These are phyloP conservation scores for Parotocinclus haroldoi DNA, from an alignment of 2,797 vertebrate genomes.

Conservation along the genomic window DNA sequence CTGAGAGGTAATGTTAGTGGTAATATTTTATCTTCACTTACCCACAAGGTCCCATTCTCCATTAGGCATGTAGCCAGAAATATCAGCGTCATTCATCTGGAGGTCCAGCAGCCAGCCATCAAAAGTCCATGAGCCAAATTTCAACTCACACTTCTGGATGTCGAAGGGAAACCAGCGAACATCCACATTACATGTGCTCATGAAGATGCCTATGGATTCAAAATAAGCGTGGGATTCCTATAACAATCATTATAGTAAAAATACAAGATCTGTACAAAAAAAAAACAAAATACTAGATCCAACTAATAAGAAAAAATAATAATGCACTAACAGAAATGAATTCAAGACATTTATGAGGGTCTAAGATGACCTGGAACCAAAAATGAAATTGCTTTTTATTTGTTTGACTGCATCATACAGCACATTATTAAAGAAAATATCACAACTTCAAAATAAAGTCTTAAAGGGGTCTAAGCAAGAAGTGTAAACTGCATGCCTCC, in stretches of 20 bases:
- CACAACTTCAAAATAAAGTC: too few species aligned
- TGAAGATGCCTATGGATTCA: conserved; percentile 70
- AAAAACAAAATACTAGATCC: too few species aligned
- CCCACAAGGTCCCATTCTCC: conserved; percentile 79
- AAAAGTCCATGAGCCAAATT: conserved; percentile 80
- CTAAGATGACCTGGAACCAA: too few species aligned
- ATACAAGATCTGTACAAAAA: too few species aligned
- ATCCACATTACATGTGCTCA: conserved; percentile 79
- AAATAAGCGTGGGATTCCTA: not conserved
- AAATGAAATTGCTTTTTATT: too few species aligned
- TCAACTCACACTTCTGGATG: conserved; percentile 76
- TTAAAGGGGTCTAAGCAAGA: too few species aligned
- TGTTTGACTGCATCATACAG: too few species aligned
- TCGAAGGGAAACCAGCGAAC: conserved; percentile 82
- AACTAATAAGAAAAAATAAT: too few species aligned
- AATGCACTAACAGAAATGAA: too few species aligned
- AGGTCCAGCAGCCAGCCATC: conserved; percentile 79
- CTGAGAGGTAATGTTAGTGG: not conserved
- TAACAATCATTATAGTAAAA: not conserved
- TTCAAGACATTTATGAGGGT: too few species aligned
- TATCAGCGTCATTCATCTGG: conserved; percentile 74
- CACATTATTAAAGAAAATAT: too few species aligned
- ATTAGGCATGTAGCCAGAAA: conserved; percentile 75
- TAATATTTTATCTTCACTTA: conserved; percentile 45
- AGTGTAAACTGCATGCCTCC: too few species aligned